phyloP scores from a whole-genome alignment of 2,113 vertebrate species.

The Tragulus kanchil region DNA sequence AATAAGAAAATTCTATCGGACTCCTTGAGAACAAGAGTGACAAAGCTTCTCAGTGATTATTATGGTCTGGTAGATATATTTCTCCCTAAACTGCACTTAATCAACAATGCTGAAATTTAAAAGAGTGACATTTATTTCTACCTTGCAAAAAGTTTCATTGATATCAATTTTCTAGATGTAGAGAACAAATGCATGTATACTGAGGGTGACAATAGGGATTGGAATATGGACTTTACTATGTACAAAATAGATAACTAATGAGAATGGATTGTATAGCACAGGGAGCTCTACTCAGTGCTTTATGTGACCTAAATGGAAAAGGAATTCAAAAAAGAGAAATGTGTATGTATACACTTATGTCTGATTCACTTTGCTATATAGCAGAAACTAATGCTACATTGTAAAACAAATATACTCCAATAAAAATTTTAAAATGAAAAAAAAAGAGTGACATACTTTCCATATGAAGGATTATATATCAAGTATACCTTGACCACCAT shows the following conservation, averaged over 20 bases:
- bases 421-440: neutral
- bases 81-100: neutral
- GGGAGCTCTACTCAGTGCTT: neutral
- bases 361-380: neutral
- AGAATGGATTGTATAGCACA: neutral
- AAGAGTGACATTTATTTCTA: neutral
- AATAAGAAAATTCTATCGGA: neutral
- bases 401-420: neutral
- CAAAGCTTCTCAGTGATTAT: neutral
- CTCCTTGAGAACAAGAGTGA: neutral
- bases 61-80: neutral
- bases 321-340: neutral
- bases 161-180: neutral
- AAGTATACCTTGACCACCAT: neutral
- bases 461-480: neutral
- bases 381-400: neutral
- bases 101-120: conserved; percentile 9
- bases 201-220: neutral
- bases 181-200: neutral
- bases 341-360: neutral
- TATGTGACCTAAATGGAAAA: neutral
- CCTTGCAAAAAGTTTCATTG: neutral
- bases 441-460: neutral
- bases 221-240: too few species aligned
- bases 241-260: neutral